Conservation (phyloP, 2,888 invertebrate species). For the Zaprionus bogoriensis region DNA sequence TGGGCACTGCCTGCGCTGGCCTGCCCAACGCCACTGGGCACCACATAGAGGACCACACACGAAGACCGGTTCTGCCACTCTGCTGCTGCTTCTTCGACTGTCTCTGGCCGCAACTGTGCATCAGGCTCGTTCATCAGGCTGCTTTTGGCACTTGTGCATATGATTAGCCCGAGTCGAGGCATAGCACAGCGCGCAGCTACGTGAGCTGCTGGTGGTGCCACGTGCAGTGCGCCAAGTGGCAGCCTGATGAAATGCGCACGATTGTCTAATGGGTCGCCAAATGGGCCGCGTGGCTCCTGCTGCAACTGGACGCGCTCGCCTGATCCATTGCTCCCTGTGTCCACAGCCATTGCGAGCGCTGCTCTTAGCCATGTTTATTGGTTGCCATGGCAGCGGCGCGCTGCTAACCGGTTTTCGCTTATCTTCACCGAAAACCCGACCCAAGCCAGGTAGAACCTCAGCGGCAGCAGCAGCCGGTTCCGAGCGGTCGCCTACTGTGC, state of each 20-base stretch:
- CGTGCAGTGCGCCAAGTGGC: conserved; percentile 53
- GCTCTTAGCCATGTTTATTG: conserved; percentile 49
- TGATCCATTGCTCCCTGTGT: conserved; percentile 48
- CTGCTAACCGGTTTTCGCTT: conserved; percentile 63
- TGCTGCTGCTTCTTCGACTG: background rate
- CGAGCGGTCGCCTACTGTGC: conserved; percentile 52
- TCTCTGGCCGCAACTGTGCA: background rate
- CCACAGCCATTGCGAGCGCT: conserved; percentile 31
- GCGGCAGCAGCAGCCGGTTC: conserved; percentile 49
- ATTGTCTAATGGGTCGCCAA: conserved; percentile 75
- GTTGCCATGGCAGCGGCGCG: conserved; percentile 65
- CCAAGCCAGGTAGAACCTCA: conserved; percentile 47
- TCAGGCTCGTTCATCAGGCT: conserved; percentile 35
- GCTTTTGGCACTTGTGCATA: conserved; percentile 71
- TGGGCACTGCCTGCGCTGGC: conserved; percentile 26
- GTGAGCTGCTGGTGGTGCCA: conserved; percentile 44
- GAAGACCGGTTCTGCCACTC: conserved; percentile 15
- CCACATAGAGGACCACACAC: conserved; percentile 57
- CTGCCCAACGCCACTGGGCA: conserved; percentile 10
- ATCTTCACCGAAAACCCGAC: conserved; percentile 55
- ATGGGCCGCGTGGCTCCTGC: conserved; percentile 44
- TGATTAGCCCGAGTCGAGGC: conserved; percentile 49
- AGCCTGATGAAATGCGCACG: conserved; percentile 61
- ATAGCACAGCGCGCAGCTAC: conserved; percentile 23
- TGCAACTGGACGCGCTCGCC: conserved; percentile 43